A percentile compares a stretch with the other conserved stretches of the same genome.
phyloP scores from a whole-genome alignment of 2,113 vertebrate genomes.

The Neolamprologus devosi region DNA sequence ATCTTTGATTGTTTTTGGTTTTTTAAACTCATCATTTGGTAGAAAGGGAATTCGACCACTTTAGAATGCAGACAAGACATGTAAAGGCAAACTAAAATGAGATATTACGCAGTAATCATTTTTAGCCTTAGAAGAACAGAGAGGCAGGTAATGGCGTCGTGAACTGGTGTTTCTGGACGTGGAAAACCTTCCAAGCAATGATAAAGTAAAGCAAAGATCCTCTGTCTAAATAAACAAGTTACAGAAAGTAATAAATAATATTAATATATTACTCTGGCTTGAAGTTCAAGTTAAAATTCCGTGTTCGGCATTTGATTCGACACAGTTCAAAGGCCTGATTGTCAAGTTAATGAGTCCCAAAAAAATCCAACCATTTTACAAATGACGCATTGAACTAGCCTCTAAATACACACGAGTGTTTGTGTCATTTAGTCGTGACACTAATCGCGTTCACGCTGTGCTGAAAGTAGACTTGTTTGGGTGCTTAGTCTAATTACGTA shows the following conservation, averaged over 20 bases:
- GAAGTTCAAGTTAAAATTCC: constrained; percentile 54
- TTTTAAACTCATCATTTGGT: neutral
- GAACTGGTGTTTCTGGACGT: neutral
- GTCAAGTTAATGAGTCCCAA: neutral
- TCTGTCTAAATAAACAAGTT: neutral
- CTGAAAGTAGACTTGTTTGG: neutral
- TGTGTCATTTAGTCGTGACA: neutral
- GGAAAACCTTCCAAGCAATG: neutral
- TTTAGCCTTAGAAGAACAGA: neutral
- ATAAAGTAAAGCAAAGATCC: neutral
- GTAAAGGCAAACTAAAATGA: neutral
- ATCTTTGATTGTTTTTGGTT: neutral
- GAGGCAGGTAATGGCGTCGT: neutral
- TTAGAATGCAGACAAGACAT: neutral
- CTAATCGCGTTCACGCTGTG: neutral
- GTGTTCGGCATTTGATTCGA: neutral
- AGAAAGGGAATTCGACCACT: neutral
- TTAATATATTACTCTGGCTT: neutral
- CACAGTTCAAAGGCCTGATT: neutral
- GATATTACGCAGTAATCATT: neutral
- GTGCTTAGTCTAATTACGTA: neutral
- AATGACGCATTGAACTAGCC: neutral
- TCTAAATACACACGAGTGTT: neutral
- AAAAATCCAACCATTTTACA: neutral
- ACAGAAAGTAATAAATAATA: neutral